phyloP scores from a whole-genome alignment of 2,888 invertebrate species.

The Drosophila atroscutellata region DNA sequence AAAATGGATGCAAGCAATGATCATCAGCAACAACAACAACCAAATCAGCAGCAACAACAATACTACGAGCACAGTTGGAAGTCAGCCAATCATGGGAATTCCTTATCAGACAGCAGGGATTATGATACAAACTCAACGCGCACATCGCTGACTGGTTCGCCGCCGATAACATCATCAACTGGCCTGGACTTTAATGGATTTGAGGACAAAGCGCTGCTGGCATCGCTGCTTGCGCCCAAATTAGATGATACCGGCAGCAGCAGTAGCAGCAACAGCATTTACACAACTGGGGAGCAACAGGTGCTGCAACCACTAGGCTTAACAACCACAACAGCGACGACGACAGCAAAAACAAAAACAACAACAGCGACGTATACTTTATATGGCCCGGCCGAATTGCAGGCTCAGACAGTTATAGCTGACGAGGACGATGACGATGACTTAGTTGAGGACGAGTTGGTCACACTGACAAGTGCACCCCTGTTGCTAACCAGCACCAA shows the following conservation, averaged over 20 bases:
- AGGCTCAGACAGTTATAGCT: slow-evolving; percentile 27
- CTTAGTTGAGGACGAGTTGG: slow-evolving; percentile 59
- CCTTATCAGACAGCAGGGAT: slow-evolving; percentile 77
- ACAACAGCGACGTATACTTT: slow-evolving; percentile 58
- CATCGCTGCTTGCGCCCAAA: slow-evolving; percentile 64
- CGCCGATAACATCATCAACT: slow-evolving; percentile 59
- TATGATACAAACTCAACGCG: slow-evolving; percentile 76
- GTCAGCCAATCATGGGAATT: slow-evolving; percentile 62
- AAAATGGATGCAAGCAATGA: slow-evolving; percentile 65
- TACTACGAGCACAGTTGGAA: slow-evolving; percentile 61
- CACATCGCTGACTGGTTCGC: slow-evolving; percentile 68
- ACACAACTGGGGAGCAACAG: slow-evolving; percentile 76
- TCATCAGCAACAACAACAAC: slow-evolving; percentile 44
- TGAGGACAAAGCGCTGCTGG: slow-evolving; percentile 61
- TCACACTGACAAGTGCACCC: slow-evolving; percentile 62
- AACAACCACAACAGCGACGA: slow-evolving; percentile 61
- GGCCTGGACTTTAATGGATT: slow-evolving; percentile 57
- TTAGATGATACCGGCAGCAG: slow-evolving; percentile 39
- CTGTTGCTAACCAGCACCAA: slow-evolving; percentile 54
- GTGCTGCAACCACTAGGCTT: slow-evolving; percentile 82
- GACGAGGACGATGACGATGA: slow-evolving; percentile 38
- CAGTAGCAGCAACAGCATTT: slow-evolving; percentile 41
- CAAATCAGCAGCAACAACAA: slow-evolving; percentile 46
- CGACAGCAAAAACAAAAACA: slow-evolving; percentile 34
- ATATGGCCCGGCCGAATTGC: slow-evolving; percentile 39